Percentiles rank a stretch among this genome's conserved stretches.
phyloP scores from a whole-genome alignment of 2,797 vertebrate genomes.

The Dendrocincla tyrannina region DNA sequence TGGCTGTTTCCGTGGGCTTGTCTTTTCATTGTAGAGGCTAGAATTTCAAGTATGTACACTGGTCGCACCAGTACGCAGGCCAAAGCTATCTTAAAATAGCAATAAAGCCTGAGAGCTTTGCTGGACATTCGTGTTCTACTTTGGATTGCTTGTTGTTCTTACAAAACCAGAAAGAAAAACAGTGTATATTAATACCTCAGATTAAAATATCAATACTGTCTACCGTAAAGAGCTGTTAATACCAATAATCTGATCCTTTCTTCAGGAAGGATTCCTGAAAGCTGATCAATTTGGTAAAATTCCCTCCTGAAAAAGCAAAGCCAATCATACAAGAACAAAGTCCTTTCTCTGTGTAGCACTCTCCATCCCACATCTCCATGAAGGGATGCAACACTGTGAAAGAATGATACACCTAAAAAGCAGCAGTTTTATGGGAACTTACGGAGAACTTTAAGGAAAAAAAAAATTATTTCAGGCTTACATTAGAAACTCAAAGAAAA shows the following conservation, averaged over 20 bases:
- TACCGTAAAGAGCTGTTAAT: conserved; percentile 3
- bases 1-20: conserved; percentile 37
- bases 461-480: neutral
- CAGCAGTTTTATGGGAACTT: neutral
- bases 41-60: conserved; percentile 44
- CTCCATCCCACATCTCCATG: neutral
- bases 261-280: neutral
- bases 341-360: neutral
- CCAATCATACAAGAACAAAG: neutral
- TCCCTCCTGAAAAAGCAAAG: neutral
- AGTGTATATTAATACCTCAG: neutral
- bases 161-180: conserved; percentile 19
- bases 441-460: neutral
- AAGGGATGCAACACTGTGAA: neutral
- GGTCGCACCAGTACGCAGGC: neutral
- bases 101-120: conserved; percentile 34
- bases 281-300: conserved; percentile 28
- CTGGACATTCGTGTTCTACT: neutral
- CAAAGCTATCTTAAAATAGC: conserved; percentile 47
- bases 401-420: neutral
- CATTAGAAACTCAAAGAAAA: neutral
- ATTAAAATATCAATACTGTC: conserved; percentile 55
- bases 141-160: conserved; percentile 1
- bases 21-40: conserved; percentile 35
- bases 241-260: neutral